phyloP scores from a whole-genome alignment of 2,888 invertebrate genomes.

The Lasioglossum vierecki region DNA sequence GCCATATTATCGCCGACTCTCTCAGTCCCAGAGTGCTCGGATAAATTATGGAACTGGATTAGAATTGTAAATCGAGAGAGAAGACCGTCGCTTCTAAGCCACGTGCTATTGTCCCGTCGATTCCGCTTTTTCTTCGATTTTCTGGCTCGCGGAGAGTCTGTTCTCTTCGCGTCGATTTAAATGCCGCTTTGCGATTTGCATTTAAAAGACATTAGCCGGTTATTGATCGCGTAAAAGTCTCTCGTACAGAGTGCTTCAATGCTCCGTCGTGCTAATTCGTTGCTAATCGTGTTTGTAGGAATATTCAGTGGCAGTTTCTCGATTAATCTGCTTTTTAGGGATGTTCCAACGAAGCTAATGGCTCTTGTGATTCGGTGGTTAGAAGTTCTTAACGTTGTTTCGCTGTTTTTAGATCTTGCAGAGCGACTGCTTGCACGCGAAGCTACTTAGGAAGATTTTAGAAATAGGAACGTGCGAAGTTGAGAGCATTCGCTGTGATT shows the following conservation, averaged over 20 bases:
- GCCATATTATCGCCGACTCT: background rate
- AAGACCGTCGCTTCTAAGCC: background rate
- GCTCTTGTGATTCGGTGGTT: no score
- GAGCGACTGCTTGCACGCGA: background rate
- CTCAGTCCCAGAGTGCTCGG: background rate
- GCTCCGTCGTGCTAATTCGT: background rate
- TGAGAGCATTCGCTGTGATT: background rate
- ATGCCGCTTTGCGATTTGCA: background rate
- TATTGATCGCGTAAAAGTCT: background rate
- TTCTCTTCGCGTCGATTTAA: background rate
- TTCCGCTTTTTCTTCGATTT: background rate
- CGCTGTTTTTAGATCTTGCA: background rate
- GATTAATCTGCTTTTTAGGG: background rate
- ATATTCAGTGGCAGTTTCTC: background rate
- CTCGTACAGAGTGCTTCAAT: background rate
- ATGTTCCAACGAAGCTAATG: background rate
- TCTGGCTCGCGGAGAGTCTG: background rate
- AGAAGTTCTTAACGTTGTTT: background rate
- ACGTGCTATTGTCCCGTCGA: slow-evolving; percentile 1
- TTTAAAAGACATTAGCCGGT: background rate
- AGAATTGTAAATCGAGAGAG: slow-evolving; percentile 15
- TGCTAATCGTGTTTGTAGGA: background rate
- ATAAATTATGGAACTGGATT: slow-evolving; percentile 15
- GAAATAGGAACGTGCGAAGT: background rate
- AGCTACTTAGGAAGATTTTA: background rate